Evolutionary conservation across 2,888 invertebrate species (phyloP), one percentile per base, ranked within the genome.

Genomic region (Graphium colonna): DNA sequence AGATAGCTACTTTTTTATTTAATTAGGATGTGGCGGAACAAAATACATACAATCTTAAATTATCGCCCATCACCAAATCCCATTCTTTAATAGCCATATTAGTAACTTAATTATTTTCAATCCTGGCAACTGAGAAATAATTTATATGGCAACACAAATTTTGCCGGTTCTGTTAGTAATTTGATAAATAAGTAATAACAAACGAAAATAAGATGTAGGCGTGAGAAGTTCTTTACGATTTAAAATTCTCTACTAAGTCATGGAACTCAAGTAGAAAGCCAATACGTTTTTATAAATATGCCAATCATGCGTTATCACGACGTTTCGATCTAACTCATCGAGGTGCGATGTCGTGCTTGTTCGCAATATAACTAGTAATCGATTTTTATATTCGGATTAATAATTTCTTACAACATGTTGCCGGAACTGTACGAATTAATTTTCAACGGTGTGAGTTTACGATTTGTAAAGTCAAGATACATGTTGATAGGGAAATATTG

Each of bases 351-450:
- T 69, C 78, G 75, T 79, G 77, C 56, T 73, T 62, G 65, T 67
- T 69, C 62, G 71, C 67, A 69, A 73, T 81, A 75, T 78, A 60
- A 71, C 64, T 65, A 64, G 67, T 72, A 75, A 75, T 69, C 63
- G 71, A 67, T 69, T 67, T 70, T 73, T 62, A 65, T 62, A 62
- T 69, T 65, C 61, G 58, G 61, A 62, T 61, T 71, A 63, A 73
- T 71, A 68, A 72, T 62, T 71, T 63, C 44, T 41, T 55, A 50
- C 10, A 36, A 36, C 50, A 40, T 51, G 50, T 55, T 50, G 38
- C 54, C 46, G 54, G 50, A 55, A 55, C 50, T 46, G 36, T 18
- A 40, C 39, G 21, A 42, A 13, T 51, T 40, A 45, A 40, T 45
- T 28, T 42, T 33, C 31, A 49, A 12, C 18, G 10, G 16, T 41